Evolutionary conservation across 2,113 vertebrate genomes (phyloP), one percentile per base, ranked within the genome.

Genomic region (Casuarius casuarius): DNA sequence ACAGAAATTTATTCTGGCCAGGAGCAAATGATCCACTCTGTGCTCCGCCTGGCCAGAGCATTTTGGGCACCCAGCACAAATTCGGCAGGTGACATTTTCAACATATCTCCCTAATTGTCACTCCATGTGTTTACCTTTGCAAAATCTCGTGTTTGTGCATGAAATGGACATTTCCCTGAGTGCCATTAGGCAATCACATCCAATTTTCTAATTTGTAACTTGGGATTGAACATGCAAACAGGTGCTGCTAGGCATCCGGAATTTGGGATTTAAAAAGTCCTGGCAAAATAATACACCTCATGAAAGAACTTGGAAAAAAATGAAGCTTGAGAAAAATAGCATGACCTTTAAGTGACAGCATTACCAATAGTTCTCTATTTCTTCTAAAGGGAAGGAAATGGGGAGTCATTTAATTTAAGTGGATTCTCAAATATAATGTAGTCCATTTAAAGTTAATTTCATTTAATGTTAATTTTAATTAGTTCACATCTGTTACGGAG

Each of bases 391-490:
- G 42, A 92, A 87, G 78, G 54, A 91, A 97, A 80, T 3, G 7
- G 20, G 29, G 29, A 80, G 42, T 77, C 5, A 52, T 67, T 89
- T 75, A 84, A 79, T 88, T 77, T 63, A 48, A 61, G 54, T 33
- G 4, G 19, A 86, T 96, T 84, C 75, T 90, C 67, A 68, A 63
- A 87, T 80, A 89, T 5, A 59, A 91, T 59, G 46, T 44, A 56
- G 54, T 71, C 80, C 5, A 48, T 52, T 80, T 63, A 33, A 52
- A 72, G 52, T 70, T 84, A 75, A 94, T 89, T 87, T 82, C 4
- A 73, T 89, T 89, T 72, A 68, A 58, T 42, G 44, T 46, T 90
- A 87, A 89, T 92, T 80, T 85, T 89, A 77, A 89, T 92, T 87
- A 80, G 58, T 49, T 88, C 10, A 12, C 40, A 59, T 89, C 84